phyloP scores from a whole-genome alignment of 1,140 invertebrate species.

The Drosophila pectinifera region DNA sequence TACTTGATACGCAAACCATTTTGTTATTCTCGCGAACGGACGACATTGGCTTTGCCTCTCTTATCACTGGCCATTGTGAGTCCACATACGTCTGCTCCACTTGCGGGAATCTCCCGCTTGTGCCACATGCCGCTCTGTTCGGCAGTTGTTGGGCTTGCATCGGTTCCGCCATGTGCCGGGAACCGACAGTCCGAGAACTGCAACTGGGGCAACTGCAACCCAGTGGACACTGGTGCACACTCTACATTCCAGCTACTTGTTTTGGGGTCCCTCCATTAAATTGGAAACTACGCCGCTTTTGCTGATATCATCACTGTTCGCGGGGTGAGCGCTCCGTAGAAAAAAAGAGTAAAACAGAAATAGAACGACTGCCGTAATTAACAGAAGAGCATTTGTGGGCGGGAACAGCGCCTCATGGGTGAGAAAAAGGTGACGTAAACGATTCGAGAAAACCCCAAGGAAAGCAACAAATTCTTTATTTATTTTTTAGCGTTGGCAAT shows the following conservation, averaged over 20 bases:
- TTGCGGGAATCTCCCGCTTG: conserved; percentile 12
- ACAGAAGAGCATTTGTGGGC: conserved; percentile 29
- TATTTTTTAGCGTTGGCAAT: conserved; percentile 4
- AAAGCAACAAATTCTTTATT: conserved; percentile 15
- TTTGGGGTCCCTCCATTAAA: conserved; percentile 27
- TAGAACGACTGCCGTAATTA: conserved; percentile 17
- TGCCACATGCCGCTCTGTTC: conserved; percentile 17
- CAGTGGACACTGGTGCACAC: not conserved
- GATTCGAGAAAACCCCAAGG: conserved; percentile 1
- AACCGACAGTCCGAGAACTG: conserved; percentile 33
- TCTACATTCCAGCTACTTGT: conserved; percentile 25
- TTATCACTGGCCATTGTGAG: conserved; percentile 35
- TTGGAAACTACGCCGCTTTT: conserved; percentile 1
- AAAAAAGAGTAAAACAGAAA: conserved; percentile 12
- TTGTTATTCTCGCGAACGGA: conserved; percentile 32
- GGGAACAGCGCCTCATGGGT: not conserved
- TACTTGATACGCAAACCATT: conserved; percentile 26
- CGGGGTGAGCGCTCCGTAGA: not conserved
- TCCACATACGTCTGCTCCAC: too few relatives aligned
- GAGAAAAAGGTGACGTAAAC: conserved; percentile 19
- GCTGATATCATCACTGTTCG: conserved; percentile 8
- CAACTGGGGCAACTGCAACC: conserved; percentile 32
- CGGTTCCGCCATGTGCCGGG: conserved; percentile 61
- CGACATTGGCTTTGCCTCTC: conserved; percentile 17
- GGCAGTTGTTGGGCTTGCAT: not conserved